Base-by-base conservation (phyloP, 1,140 invertebrate genomes). In the Neuroterus valhalla region DNA sequence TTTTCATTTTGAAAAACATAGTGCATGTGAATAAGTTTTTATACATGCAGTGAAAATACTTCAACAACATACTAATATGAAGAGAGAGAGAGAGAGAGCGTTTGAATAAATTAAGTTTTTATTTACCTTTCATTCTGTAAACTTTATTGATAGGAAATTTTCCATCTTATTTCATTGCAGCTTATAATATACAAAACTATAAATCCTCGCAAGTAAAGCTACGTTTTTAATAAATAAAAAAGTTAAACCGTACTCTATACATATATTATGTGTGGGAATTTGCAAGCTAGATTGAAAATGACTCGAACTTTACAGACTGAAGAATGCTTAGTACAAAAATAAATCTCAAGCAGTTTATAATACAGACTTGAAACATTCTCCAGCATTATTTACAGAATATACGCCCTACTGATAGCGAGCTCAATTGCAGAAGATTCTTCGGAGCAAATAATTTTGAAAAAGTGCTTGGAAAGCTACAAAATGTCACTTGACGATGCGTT, bases 191-290 rank as follows among this genome's bases (percentile, higher is more conserved):
- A 62, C 55, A 62, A 62, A 62, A 31, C 26, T 62, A 62, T 31
- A 62, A 62, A 62, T 23, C 55, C 55, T 62, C 55, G 55, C 31
- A 62, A 62, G n/a, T 62, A 62, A 62, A 62, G 17, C 50, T 52
- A 52, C 50, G 21, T 26, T 21, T 62, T 14, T 52, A 52, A 52
- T 52, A 52, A 52, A 52, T 19, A 52, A 52, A 52, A 52, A 23
- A 50, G 1, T 52, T 26, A 52, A 52, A 52, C 23, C 12, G 21
- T 55, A 55, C 21, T 62, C 31, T 62, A 3, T 62, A 62, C 55
- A 62, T 26, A 26, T 55, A 0, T 14, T 26, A 26, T 55, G 1
- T 14, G 14, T 26, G 21, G n/a, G 31, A n/a, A 62, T 31, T 62
- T 11, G 26, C 19, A 52, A 52, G 19, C 6, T 52, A 50, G 10